phyloP scores from a whole-genome alignment of 2,113 vertebrate species.

The Atlantisia rogersi region DNA sequence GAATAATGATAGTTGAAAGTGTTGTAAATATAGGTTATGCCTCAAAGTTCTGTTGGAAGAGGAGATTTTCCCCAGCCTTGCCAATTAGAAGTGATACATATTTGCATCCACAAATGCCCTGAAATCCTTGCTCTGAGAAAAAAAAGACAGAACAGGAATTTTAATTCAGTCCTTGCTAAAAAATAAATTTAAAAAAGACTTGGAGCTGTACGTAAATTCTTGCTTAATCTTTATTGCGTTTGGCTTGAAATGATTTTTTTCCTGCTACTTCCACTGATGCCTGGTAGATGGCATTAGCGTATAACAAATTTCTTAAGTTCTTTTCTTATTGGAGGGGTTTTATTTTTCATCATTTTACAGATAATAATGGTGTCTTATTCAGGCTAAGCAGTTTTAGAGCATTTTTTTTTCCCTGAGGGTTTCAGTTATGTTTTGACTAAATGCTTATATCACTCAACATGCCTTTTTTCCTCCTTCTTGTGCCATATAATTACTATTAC shows the following conservation, averaged over 20 bases:
- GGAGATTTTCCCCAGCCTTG: neutral
- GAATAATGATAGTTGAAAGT: neutral
- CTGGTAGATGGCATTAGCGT: constrained; percentile 70
- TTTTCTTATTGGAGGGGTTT: constrained; percentile 62
- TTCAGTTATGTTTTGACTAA: constrained; percentile 55
- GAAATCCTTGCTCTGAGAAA: neutral
- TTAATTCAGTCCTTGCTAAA: neutral
- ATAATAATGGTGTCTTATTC: constrained; percentile 2
- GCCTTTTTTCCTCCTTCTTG: constrained; percentile 21
- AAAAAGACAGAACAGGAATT: neutral
- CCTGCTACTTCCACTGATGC: constrained; percentile 31
- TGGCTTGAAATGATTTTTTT: neutral
- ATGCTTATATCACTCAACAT: neutral
- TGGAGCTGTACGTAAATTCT: neutral
- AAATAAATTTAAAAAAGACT: neutral
- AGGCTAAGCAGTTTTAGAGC: constrained; percentile 20
- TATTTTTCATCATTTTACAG: constrained; percentile 46
- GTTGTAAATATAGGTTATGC: neutral
- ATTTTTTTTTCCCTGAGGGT: neutral
- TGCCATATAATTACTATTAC: constrained; percentile 56
- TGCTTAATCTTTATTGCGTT: neutral
- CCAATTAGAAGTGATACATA: neutral
- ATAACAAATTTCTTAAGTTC: constrained; percentile 33
- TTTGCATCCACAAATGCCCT: neutral
- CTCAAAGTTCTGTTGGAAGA: neutral